A percentile compares a stretch with the other conserved stretches of the same genome.
Evolutionary conservation across 2,888 invertebrate species (phyloP).

Genomic region (Eumerus sabulonum): DNA sequence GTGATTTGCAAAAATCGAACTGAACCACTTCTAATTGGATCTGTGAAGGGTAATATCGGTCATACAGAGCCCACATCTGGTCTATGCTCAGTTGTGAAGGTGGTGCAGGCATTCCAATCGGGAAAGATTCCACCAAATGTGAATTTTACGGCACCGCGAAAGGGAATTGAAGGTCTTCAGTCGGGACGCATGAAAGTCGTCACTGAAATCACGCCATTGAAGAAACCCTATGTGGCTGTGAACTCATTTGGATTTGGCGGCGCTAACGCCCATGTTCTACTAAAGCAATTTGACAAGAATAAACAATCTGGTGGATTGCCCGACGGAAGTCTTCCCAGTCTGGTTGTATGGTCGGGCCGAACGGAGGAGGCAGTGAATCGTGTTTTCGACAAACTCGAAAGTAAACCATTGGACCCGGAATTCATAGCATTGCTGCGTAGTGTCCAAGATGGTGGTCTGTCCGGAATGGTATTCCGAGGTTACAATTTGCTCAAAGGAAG

Average conservation of each 20-base stretch:
- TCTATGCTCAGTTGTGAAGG: slow-evolving; percentile 88
- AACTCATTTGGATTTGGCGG: slow-evolving; percentile 96
- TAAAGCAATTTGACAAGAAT: slow-evolving; percentile 65
- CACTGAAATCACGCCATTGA: slow-evolving; percentile 84
- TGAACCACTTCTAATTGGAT: slow-evolving; percentile 88
- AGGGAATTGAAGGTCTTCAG: slow-evolving; percentile 81
- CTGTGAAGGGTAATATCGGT: slow-evolving; percentile 94
- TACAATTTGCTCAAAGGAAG: slow-evolving; percentile 80
- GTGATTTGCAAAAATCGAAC: slow-evolving; percentile 86
- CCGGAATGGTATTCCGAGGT: slow-evolving; percentile 86
- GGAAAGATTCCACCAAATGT: slow-evolving; percentile 90
- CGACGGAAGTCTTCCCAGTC: slow-evolving; percentile 83
- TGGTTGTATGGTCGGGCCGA: slow-evolving; percentile 87
- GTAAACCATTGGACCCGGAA: slow-evolving; percentile 82
- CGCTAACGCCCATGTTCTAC: slow-evolving; percentile 81
- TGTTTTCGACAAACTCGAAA: slow-evolving; percentile 82
- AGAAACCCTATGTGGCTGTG: slow-evolving; percentile 86
- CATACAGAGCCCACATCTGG: slow-evolving; percentile 92
- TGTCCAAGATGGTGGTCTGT: slow-evolving; percentile 80
- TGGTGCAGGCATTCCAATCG: slow-evolving; percentile 87
- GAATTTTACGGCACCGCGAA: slow-evolving; percentile 83
- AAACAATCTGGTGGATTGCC: slow-evolving; percentile 81
- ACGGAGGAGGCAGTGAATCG: slow-evolving; percentile 85
- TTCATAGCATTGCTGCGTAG: slow-evolving; percentile 81
- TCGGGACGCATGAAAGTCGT: slow-evolving; percentile 85